Evolutionary conservation across 2,888 invertebrate species (phyloP), one percentile per base, ranked within the genome.

Genomic region (Girardia tigrina): DNA sequence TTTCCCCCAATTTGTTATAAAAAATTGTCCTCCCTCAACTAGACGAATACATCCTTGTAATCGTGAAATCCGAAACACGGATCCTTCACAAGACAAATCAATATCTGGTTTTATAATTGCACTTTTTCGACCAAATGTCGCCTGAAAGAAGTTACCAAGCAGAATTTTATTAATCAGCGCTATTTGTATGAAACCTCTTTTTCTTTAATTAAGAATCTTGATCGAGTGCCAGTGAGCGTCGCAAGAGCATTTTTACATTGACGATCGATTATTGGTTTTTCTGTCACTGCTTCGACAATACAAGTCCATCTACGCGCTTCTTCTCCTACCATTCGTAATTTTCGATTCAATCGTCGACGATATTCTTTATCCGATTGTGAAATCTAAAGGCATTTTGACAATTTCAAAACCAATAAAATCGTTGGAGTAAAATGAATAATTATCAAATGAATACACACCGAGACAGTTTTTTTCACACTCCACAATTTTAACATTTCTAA

Each of bases 1-100:
- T 82, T 93, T 92, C 26, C 95, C 97, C 83, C 94, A 94, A 71
- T 95, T 95, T 26, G 91, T 90, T 80, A 97, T 88, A 82, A 91
- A 91, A 84, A 95, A 97, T 82, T 95, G 94, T 0, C 94, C 95
- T 79, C 90, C 92, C 83, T 91, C 92, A 74, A 92, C 87, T 78
- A 95, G 87, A 81, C 89, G 88, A 78, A 97, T 91, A 0, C 92
- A 90, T 6, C 92, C 95, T 84, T 95, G 95, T 78, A 91, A 88
- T 70, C 95, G 87, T 0, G 94, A 94, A 42, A 84, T 82, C 79
- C 94, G 95, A 83, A 90, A 90, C 0, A 94, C 90, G 0, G 94
- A 93, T 0, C 95, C 95, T 85, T 97, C 95, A 69, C 94, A 86
- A 0, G 90, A 89, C 72, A 97, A 86, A 85, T 97, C 94, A 28